These are phyloP conservation scores for Archegozetes longisetosus DNA, from an alignment of 1,140 invertebrate genomes.

Conservation along the genomic window DNA sequence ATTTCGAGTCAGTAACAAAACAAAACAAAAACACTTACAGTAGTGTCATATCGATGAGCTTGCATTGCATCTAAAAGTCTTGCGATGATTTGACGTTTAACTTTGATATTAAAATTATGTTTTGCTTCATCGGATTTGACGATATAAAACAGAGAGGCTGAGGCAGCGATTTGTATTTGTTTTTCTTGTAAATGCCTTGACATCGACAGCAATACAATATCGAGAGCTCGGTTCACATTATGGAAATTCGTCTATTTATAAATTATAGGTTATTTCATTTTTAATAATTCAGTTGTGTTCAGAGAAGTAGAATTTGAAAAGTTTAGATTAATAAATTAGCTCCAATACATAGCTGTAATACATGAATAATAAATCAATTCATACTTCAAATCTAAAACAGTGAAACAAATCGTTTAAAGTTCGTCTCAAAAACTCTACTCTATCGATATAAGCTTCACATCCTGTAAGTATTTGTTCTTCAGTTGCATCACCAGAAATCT, in stretches of 20 bases:
- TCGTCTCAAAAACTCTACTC: constrained; percentile 57
- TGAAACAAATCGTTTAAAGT: constrained; percentile 84
- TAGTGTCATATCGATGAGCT: constrained; percentile 58
- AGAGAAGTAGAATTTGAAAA: too few species aligned
- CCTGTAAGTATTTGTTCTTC: constrained; percentile 78
- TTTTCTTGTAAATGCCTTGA: constrained; percentile 59
- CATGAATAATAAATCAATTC: constrained; percentile 28
- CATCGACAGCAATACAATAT: constrained; percentile 68
- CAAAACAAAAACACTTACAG: constrained; percentile 27
- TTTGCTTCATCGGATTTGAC: constrained; percentile 63
- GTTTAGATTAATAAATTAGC: too few species aligned
- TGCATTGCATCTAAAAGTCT: constrained; percentile 75
- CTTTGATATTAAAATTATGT: constrained; percentile 37
- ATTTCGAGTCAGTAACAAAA: background rate
- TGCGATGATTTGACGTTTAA: constrained; percentile 60
- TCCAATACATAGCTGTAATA: too few species aligned
- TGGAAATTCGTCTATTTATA: constrained; percentile 9
- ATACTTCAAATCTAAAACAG: constrained; percentile 62
- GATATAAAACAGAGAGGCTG: constrained; percentile 85
- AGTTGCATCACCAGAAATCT: constrained; percentile 78
- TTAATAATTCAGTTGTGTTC: too few species aligned
- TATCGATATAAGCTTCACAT: constrained; percentile 32
- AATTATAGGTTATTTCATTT: too few species aligned
- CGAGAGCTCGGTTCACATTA: constrained; percentile 39
- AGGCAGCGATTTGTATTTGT: constrained; percentile 77